Evolutionary conservation across 1,140 invertebrate species (phyloP), one percentile per base, ranked within the genome.

Genomic region (Pararge aegeria): DNA sequence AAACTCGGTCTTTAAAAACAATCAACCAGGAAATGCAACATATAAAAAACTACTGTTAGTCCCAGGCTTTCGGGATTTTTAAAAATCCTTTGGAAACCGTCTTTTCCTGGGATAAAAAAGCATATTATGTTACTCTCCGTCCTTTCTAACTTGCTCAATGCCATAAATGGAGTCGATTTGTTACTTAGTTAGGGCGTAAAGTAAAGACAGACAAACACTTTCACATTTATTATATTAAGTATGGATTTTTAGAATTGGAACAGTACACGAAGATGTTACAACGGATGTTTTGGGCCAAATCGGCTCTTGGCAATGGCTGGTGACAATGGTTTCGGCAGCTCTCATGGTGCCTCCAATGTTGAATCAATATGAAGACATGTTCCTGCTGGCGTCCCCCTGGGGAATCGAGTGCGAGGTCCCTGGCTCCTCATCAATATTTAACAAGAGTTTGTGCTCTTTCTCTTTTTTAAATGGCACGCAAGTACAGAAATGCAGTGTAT

Each of bases 231-330:
- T 0, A 20, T 7, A 12, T 10, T 20, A 20, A 12, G 18, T 12
- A 5, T 46, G 5, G 16, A 4, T 37, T 82, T 81, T 42, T 61
- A 88, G 85, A 61, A 84, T 87, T 38, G 85, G 85, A 21, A 84
- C 83, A 0, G 69, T 88, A 20, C 69, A 83, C 49, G 83, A 88
- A 74, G 86, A 89, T 63, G 78, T 87, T 7, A 86, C 83, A 6
- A 80, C 78, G 1, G 81, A 89, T 48, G 77, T 87, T 10, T 50
- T 87, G 20, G 86, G 83, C n/a, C 67, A 72, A 2, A 84, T 86
- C 27, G 83, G 86, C 2, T 48, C 62, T 9, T 89, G 83, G 83
- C 83, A 89, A 62, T 86, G 80, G 80, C 59, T 84, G 13, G 77
- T 86, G 12, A 81, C 78, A 13, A 61, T 83, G 21, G 40, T 79